phyloP scores from a whole-genome alignment of 2,888 invertebrate genomes.

The Heteromurus nitidus region DNA sequence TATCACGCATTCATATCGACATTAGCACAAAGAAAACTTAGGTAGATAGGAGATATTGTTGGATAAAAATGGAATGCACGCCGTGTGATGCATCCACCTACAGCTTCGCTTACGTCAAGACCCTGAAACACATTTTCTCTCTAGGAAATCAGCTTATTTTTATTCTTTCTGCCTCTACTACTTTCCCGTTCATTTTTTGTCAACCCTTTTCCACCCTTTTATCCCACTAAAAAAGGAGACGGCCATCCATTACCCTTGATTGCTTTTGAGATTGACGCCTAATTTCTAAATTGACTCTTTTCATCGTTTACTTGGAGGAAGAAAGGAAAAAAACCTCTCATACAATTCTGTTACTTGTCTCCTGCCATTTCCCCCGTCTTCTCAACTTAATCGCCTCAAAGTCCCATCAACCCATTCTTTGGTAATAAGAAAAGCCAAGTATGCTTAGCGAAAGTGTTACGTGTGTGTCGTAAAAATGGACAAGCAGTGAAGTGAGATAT shows the following conservation, averaged over 20 bases:
- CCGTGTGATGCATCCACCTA: too few species aligned
- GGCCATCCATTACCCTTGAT: constrained; percentile 50
- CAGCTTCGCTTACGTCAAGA: too few species aligned
- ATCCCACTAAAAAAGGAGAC: neutral
- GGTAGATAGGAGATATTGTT: too few species aligned
- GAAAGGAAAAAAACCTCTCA: neutral
- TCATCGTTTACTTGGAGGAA: constrained; percentile 27
- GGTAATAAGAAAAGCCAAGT: too few species aligned
- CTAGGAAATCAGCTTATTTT: neutral
- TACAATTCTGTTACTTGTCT: neutral
- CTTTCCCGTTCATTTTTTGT: neutral
- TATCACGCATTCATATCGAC: too few species aligned
- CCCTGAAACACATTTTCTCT: neutral
- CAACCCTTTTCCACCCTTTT: neutral
- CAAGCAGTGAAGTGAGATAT: too few species aligned
- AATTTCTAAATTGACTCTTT: constrained; percentile 52
- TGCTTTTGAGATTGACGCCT: constrained; percentile 50
- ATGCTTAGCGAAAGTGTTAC: too few species aligned
- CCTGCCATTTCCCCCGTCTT: neutral
- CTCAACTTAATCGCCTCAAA: constrained; percentile 7
- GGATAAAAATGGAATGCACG: too few species aligned
- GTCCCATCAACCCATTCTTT: too few species aligned
- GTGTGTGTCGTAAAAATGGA: too few species aligned
- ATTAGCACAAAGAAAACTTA: too few species aligned
- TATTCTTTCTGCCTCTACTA: too few species aligned